Conservation (phyloP, 35 echinoderm and acorn worm genomes). For the Hemicentrotus pulcherrimus region DNA sequence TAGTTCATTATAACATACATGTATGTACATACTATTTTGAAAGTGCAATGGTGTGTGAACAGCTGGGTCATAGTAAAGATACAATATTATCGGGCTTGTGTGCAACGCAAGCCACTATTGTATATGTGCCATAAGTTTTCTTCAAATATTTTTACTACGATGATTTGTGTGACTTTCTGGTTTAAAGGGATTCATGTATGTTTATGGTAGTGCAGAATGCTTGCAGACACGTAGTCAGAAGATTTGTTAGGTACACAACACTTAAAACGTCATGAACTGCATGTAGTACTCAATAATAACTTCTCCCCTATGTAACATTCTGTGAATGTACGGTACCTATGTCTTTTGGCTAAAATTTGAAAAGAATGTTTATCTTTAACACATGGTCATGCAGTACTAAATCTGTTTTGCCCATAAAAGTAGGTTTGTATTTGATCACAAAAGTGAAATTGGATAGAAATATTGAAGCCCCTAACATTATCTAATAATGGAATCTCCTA, state of each 20-base stretch:
- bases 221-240: too few relatives aligned
- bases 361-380: neutral
- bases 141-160: neutral
- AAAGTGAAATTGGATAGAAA: too few relatives aligned
- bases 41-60: constrained; percentile 16
- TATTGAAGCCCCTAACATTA: too few relatives aligned
- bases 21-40: neutral
- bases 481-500: too few relatives aligned
- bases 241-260: too few relatives aligned
- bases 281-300: neutral
- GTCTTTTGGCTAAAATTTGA: neutral
- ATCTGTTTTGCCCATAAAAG: neutral
- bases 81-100: neutral
- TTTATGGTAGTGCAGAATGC: too few relatives aligned
- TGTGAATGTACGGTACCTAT: too few relatives aligned
- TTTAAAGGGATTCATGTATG: neutral
- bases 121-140: neutral
- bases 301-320: neutral
- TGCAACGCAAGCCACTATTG: neutral
- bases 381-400: neutral
- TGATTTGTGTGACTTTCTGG: neutral
- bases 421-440: too few relatives aligned
- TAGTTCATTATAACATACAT: neutral
- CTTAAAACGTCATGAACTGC: neutral
- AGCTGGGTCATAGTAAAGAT: neutral